These are phyloP conservation scores for Odontamblyopus lacepedii DNA, from an alignment of 2,797 vertebrate genomes.

Conservation along the genomic window DNA sequence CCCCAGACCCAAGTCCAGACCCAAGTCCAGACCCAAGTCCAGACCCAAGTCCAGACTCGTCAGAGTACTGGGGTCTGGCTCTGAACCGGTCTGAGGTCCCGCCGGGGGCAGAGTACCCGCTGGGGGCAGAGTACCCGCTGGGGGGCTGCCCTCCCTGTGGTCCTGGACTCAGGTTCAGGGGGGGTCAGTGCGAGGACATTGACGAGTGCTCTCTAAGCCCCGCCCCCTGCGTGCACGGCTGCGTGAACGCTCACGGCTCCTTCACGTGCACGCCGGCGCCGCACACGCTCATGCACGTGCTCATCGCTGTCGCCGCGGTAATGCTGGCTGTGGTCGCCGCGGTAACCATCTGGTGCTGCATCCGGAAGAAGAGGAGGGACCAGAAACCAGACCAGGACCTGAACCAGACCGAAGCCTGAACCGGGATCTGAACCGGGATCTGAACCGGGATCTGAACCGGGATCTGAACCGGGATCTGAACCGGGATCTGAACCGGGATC, in stretches of 20 bases:
- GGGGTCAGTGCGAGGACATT: neutral
- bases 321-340: neutral
- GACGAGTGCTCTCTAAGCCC: slow-evolving; percentile 1
- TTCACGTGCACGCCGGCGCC: slow-evolving; percentile 1
- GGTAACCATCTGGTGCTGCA: neutral
- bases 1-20: neutral
- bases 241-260: neutral
- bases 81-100: neutral
- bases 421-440: neutral
- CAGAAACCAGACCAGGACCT: neutral
- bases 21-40: too few species aligned
- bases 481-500: neutral
- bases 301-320: neutral
- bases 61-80: neutral
- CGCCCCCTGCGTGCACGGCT: slow-evolving; percentile 4
- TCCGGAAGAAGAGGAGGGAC: neutral
- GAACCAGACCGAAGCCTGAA: neutral
- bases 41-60: neutral
- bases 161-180: neutral
- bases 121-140: neutral
- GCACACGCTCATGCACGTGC: neutral
- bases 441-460: too few species aligned
- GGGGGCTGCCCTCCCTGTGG: neutral
- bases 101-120: neutral
- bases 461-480: neutral